Base-by-base conservation (phyloP, 1,140 invertebrate species). In the Trinorchestia longiramus region DNA sequence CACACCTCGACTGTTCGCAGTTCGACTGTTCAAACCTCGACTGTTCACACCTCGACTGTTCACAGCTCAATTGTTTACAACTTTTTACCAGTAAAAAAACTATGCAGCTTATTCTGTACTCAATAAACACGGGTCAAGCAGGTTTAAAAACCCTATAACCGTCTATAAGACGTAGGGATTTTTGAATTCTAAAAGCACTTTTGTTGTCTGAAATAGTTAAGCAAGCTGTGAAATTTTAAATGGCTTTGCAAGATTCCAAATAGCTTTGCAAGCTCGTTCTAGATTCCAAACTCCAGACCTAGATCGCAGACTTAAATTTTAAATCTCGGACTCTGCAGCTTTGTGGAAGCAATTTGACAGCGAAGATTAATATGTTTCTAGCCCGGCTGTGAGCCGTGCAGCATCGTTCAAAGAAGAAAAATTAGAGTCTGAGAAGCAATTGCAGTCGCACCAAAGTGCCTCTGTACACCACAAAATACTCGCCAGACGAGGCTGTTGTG, bases 301-400 rank as follows among this genome's bases (percentile, higher is more conserved):
- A 77, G 62, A 11, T 77, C 62, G 36, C 62, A 36, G 62, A 77
- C 62, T 77, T 77, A 36, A 28, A 77, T 77, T 77, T 77, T 36
- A 77, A 77, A 77, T 77, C 62, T 77, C 62, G 15, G 62, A 36
- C 62, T 77, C 62, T 28, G 1, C 8, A 77, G 62, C 62, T 77
- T 36, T 77, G 62, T 77, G 28, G 92, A 94, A 40, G 92, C 92
- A 94, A 94, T 94, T 94, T 94, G 92, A 94, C 43, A 94, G 43
- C 3, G 92, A 94, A 94, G 92, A 94, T 94, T 43, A 94, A 94
- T 44, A 17, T 4, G 92, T 11, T 19, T 42, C 3, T 15, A 40
- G 40, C 88, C 4, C 62, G 62, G 62, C 62, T 15, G 62, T 36
- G 62, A 23, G 62, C 15, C 15, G 62, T 36, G 3, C 28, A 36